Percentiles rank a stretch among this genome's conserved stretches.
Evolutionary conservation across 2,113 vertebrate genomes (phyloP).

Genomic region (Gopherus evgoodei): DNA sequence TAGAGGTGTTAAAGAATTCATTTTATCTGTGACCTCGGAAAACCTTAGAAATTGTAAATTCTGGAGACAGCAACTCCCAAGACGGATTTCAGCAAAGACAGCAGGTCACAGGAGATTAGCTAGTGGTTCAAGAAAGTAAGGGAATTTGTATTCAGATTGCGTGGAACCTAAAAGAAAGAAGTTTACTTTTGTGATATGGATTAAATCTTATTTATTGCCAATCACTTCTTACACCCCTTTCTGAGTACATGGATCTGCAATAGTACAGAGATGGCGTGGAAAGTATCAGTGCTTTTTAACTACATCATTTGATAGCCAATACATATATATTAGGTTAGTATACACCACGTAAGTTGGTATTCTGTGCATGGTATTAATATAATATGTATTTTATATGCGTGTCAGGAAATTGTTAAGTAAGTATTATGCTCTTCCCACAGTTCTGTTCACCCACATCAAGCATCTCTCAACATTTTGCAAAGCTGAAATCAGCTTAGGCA

Average conservation of each 20-base stretch:
- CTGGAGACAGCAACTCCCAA: background rate
- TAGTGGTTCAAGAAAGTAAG: background rate
- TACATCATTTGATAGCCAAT: background rate
- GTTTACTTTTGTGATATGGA: fast-evolving
- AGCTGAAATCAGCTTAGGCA: too few relatives aligned
- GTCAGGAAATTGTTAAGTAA: too few relatives aligned
- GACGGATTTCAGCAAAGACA: background rate
- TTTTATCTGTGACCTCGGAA: background rate
- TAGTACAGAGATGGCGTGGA: fast-evolving
- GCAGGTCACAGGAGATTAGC: background rate
- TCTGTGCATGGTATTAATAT: too few relatives aligned
- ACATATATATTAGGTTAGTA: too few relatives aligned
- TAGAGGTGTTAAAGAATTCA: background rate
- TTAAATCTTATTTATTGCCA: background rate
- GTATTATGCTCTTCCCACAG: too few relatives aligned
- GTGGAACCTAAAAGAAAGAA: background rate
- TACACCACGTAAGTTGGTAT: too few relatives aligned
- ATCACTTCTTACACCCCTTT: background rate
- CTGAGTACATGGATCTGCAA: background rate
- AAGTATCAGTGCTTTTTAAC: background rate
- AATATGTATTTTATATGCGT: too few relatives aligned
- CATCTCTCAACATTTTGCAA: too few relatives aligned
- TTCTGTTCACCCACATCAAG: too few relatives aligned
- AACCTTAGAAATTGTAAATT: background rate
- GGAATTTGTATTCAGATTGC: background rate